phyloP scores from a whole-genome alignment of 2,888 invertebrate species.

The Ornithoptera priamus region DNA sequence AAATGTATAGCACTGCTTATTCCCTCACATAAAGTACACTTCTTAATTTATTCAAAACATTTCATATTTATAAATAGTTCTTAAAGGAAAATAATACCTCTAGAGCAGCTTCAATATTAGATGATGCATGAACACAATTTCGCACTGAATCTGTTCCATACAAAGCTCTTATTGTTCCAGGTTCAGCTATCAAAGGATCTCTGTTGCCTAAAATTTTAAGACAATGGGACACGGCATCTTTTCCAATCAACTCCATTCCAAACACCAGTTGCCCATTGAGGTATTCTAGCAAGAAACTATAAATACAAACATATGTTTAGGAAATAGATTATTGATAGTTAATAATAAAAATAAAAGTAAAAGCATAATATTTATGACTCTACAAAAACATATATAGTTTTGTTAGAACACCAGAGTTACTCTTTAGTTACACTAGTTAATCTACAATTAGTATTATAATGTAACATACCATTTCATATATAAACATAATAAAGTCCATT shows the following conservation, averaged over 20 bases:
- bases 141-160: slow-evolving; percentile 84
- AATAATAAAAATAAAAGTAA: no score
- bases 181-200: slow-evolving; percentile 82
- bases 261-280: slow-evolving; percentile 85
- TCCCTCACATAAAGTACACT: no score
- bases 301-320: slow-evolving; percentile 9
- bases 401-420: no score
- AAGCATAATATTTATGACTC: no score
- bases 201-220: slow-evolving; percentile 81
- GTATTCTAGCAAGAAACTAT: slow-evolving; percentile 81
- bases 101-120: slow-evolving; percentile 74
- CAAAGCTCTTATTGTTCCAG: slow-evolving; percentile 82
- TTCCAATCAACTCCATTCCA: slow-evolving; percentile 87
- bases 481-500: not conserved
- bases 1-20: no score
- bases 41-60: no score
- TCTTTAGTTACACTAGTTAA: no score
- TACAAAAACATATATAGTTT: no score
- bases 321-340: not conserved
- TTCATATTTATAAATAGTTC: not conserved
- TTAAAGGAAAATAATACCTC: slow-evolving; percentile 51
- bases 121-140: slow-evolving; percentile 86
- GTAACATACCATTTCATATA: not conserved
- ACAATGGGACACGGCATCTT: slow-evolving; percentile 82
- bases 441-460: no score